phyloP scores from a whole-genome alignment of 2,113 vertebrate species.

The Trichechus manatus region DNA sequence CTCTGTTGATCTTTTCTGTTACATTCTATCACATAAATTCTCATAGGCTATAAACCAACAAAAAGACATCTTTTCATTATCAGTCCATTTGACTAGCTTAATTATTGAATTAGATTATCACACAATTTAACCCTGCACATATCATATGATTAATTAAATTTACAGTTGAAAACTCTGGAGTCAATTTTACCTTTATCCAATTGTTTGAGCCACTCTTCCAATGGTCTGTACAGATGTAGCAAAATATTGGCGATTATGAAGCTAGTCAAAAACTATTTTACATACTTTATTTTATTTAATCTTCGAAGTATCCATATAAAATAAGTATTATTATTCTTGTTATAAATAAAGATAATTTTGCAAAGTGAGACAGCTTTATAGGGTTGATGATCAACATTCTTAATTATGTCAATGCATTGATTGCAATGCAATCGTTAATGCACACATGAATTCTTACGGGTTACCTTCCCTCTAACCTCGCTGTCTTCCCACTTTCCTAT shows the following conservation, averaged over 20 bases:
- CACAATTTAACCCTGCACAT: neutral
- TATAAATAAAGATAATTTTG: neutral
- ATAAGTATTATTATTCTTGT: neutral
- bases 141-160: neutral
- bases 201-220: neutral
- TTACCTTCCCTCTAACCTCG: neutral
- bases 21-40: neutral
- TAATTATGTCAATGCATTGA: neutral
- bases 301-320: neutral
- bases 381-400: neutral
- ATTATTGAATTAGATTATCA: neutral
- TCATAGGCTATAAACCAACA: neutral
- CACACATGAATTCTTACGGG: neutral
- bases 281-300: neutral
- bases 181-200: neutral
- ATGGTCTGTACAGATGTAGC: neutral
- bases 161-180: neutral
- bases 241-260: neutral
- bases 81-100: neutral
- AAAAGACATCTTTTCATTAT: neutral
- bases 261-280: neutral
- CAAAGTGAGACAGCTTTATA: neutral
- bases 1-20: neutral
- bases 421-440: neutral
- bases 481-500: constrained; percentile 25